Evolutionary conservation across 1,140 invertebrate genomes (phyloP).

Genomic region (Melipona quadrifasciata): DNA sequence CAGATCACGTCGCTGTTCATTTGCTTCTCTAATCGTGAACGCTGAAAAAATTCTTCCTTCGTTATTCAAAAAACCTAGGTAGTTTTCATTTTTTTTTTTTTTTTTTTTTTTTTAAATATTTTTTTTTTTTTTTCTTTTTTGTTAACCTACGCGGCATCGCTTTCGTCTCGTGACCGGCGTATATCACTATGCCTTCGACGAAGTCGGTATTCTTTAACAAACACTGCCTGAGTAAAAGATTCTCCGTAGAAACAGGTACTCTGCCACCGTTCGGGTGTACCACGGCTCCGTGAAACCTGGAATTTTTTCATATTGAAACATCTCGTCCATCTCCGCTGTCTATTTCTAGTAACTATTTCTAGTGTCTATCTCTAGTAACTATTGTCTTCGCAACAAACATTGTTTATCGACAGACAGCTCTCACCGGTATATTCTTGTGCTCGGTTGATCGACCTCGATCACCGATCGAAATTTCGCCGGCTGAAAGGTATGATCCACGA

Average conservation of each 20-base stretch:
- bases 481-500: constrained; percentile 86
- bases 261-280: constrained; percentile 90
- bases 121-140: too few relatives aligned
- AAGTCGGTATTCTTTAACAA: constrained; percentile 96
- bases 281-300: constrained; percentile 93
- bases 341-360: not conserved
- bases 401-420: not conserved
- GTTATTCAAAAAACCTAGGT: too few relatives aligned
- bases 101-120: too few relatives aligned
- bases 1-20: constrained; percentile 98
- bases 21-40: constrained; percentile 93
- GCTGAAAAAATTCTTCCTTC: constrained; percentile 71
- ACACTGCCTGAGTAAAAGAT: constrained; percentile 96
- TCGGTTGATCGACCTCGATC: constrained; percentile 95
- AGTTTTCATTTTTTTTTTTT: too few relatives aligned
- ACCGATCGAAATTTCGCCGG: constrained; percentile 91
- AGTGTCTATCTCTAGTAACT: not conserved
- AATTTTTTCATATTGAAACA: constrained; percentile 20
- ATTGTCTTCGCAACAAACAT: not conserved
- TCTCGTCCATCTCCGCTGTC: not conserved
- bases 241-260: constrained; percentile 94
- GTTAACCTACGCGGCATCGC: constrained; percentile 89
- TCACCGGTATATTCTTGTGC: constrained; percentile 94
- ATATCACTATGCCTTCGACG: constrained; percentile 98
- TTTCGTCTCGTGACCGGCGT: constrained; percentile 98